Conservation (phyloP, 2,797 vertebrate species). For the Myotis pilosus region DNA sequence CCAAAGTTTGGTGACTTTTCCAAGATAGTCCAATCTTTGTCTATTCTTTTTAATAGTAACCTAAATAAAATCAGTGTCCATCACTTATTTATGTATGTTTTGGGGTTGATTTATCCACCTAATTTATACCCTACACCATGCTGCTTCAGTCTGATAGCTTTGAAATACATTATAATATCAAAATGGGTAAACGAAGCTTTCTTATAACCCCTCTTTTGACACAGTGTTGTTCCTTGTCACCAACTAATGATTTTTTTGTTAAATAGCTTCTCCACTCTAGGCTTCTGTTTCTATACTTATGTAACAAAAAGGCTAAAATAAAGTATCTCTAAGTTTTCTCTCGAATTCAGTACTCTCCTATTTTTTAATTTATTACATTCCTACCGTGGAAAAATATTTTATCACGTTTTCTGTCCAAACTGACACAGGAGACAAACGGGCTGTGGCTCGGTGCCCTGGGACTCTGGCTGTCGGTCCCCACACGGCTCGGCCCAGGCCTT, state of each 20-base stretch:
- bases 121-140: background rate
- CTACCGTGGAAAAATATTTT: background rate
- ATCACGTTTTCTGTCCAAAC: background rate
- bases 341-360: background rate
- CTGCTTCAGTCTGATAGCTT: background rate
- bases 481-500: background rate
- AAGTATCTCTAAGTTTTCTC: background rate
- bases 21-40: background rate
- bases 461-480: background rate
- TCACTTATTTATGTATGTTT: background rate
- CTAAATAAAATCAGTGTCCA: background rate
- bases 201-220: accelerated
- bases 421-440: accelerated
- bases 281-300: background rate
- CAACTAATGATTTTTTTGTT: background rate
- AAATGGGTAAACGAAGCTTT: background rate
- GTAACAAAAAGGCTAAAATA: background rate
- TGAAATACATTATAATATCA: no score
- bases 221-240: background rate
- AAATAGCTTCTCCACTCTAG: background rate
- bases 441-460: background rate
- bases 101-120: background rate
- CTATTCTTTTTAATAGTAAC: background rate
- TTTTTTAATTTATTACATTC: background rate
- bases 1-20: background rate